Evolutionary conservation across 2,797 vertebrate genomes (phyloP), one percentile per base, ranked within the genome.

Genomic region (Paedocypris micromegethes): DNA sequence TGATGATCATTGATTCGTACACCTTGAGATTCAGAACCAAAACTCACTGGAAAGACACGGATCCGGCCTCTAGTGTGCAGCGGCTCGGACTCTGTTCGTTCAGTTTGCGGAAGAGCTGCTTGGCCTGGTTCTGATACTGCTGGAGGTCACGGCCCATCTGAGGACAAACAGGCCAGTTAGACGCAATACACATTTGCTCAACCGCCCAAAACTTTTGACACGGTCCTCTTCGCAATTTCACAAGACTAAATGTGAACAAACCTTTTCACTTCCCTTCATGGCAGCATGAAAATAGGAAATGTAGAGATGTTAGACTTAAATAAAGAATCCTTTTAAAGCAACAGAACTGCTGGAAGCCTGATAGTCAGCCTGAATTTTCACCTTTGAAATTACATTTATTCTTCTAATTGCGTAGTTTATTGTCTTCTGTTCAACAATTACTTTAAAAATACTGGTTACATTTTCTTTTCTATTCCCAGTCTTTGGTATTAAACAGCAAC

Each of bases 121-220:
- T 99, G 0, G 96, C 96, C 75, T 98, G 96, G 81, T 90, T 97
- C 87, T 99, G 96, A 85, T 99, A 99, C 76, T 97, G 95, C 72
- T 98, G 96, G 73, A 99, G 89, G 77, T 99, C 96, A 45, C 96
- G 91, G 72, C 96, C 95, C 81, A 97, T 84, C 96, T 99, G 75
- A 74, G 83, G 64, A 77, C 77, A 79, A 52, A 83, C 42, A 4
- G 39, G 59, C n/a, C 37, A 68, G 60, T 68, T 41, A 38, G 66
- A 42, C 4, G 38, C 0, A 6, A 9, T 61, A 4, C 2, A 68
- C 7, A 65, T 5, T 71, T 9, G 2, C 4, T 39, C 9, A 46
- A 4, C 55, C 9, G 43, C 5, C 47, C n/a, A 67, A 44, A 9
- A 64, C 45, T 46, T 6, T 42, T 47, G 39, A 54, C 41, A 51